These are phyloP conservation scores for Ceratoteleas bidentatus DNA, from an alignment of 1,140 invertebrate species.

Conservation along the genomic window DNA sequence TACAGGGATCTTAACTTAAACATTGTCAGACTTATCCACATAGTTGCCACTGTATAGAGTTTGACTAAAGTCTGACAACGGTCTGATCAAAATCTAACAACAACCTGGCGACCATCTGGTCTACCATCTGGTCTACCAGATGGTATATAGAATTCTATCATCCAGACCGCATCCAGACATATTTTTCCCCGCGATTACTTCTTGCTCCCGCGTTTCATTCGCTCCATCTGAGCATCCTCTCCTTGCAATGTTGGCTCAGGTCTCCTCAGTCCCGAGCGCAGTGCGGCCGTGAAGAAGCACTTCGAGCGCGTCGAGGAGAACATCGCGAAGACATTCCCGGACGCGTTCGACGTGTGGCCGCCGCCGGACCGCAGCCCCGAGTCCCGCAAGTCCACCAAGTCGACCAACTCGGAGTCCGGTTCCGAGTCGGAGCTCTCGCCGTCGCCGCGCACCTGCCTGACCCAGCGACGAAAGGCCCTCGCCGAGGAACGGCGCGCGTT, in stretches of 20 bases:
- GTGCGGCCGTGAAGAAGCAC: slow-evolving; percentile 52
- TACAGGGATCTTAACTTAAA: no score
- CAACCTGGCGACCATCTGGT: no score
- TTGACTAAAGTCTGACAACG: no score
- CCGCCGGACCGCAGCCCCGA: slow-evolving; percentile 25
- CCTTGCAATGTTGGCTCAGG: slow-evolving; percentile 10
- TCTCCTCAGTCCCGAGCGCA: slow-evolving; percentile 68
- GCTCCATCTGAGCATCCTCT: no score
- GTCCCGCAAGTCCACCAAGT: slow-evolving; percentile 58
- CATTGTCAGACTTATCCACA: no score
- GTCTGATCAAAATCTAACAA: no score
- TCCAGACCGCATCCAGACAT: no score
- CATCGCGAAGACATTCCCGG: slow-evolving; percentile 54
- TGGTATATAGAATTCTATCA: no score
- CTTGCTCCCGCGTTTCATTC: no score
- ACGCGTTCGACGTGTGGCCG: slow-evolving; percentile 52
- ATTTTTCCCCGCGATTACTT: no score
- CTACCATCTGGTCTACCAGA: no score
- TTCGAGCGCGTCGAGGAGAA: slow-evolving; percentile 57
- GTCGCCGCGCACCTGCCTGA: slow-evolving; percentile 49
- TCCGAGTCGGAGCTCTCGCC: slow-evolving; percentile 67
- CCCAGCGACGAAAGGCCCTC: slow-evolving; percentile 64
- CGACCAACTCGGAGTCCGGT: slow-evolving; percentile 67
- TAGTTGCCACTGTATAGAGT: no score
- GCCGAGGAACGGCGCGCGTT: slow-evolving; percentile 73